A percentile compares a stretch with the other conserved stretches of the same genome.
Conservation (phyloP, 2,888 invertebrate genomes). For the Iselma pallidipennis region DNA sequence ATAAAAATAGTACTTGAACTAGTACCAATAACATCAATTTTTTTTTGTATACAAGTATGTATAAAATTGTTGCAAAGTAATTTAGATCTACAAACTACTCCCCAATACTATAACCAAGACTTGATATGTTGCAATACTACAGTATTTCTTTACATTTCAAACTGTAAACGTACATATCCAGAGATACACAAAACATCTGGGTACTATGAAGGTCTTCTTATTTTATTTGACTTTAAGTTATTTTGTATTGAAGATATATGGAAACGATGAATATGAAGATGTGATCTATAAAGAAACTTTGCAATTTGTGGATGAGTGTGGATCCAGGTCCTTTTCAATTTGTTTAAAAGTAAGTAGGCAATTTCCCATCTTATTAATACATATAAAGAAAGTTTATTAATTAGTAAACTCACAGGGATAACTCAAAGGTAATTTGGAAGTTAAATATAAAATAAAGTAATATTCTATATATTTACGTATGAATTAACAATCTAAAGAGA, state of each 20-base stretch:
- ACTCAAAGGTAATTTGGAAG: too few relatives aligned
- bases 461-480: too few relatives aligned
- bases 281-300: conserved; percentile 66
- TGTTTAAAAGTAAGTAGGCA: conserved; percentile 70
- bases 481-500: too few relatives aligned
- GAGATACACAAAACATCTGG: conserved; percentile 20
- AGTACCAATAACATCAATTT: conserved; percentile 39
- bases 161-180: conserved; percentile 23
- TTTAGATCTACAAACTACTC: conserved; percentile 38
- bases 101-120: conserved; percentile 48
- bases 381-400: too few relatives aligned
- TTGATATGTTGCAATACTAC: conserved; percentile 31
- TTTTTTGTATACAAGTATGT: too few relatives aligned
- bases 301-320: conserved; percentile 72
- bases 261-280: conserved; percentile 59
- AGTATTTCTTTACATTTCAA: too few relatives aligned
- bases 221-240: not conserved
- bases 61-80: conserved; percentile 36
- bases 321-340: conserved; percentile 67
- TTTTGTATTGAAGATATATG: conserved; percentile 31
- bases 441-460: too few relatives aligned
- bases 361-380: too few relatives aligned
- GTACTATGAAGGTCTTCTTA: conserved; percentile 19
- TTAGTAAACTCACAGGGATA: too few relatives aligned
- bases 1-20: conserved; percentile 28